Base-by-base conservation (phyloP, 2,888 invertebrate genomes). In the Didymodactylos carnosus region DNA sequence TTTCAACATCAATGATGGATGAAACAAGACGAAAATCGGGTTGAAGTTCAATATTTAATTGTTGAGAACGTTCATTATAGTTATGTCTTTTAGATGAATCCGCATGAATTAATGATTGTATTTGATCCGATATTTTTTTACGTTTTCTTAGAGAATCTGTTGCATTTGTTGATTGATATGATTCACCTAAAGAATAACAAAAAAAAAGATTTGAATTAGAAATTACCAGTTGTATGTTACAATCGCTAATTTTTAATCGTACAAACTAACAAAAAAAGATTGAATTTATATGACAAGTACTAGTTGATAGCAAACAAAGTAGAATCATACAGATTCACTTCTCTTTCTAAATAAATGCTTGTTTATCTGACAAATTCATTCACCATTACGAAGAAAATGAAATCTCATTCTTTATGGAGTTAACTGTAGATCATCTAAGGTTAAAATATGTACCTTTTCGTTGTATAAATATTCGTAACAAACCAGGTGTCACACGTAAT, bases 1-100 rank as follows among this genome's bases (percentile, higher is more conserved):
- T 91, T 80, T 98, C 95, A 74, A 98, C 97, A 84, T 99, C 98
- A 81, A 99, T 99, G 80, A 99, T 98, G 75, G 95, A 94, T 39
- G 98, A 98, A 73, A 98, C 94, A 49, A 94, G 92, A 81, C 97
- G 89, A 84, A 98, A 98, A 85, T 98, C 97, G 82, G 53, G 53
- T 35, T 62, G 29, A 35, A 62, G 7, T 62, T 62, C 35, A 19
- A 62, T 62, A 35, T 62, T 62, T 19, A 27, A 35, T 29, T 62
- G 53, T 62, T 27, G 53, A 3, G 53, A 62, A 19, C 29, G 16
- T 35, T 29, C 19, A 14, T 23, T 16, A n/a, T n/a, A n/a, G n/a
- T n/a, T n/a, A n/a, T n/a, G n/a, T n/a, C n/a, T n/a, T 35, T 62
- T 62, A 19, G 27, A 27, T 35, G 53, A 62, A 10, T 27, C 27